Evolutionary conservation across 2,888 invertebrate species (phyloP), one percentile per base, ranked within the genome.

Genomic region (Petrolisthes manimaculis): DNA sequence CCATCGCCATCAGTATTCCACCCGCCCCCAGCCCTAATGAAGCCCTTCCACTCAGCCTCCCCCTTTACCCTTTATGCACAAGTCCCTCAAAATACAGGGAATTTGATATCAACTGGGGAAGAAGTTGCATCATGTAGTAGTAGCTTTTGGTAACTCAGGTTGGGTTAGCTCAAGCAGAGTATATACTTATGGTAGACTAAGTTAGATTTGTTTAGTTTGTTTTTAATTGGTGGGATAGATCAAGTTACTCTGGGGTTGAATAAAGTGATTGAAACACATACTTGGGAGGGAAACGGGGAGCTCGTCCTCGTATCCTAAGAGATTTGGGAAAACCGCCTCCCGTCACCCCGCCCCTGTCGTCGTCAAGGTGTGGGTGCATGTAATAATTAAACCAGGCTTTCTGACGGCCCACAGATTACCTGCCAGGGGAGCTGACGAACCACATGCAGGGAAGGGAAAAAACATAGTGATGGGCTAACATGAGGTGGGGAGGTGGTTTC

Each of bases 371-470:
- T 77, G 77, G 21, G 24, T 77, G 77, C 77, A 37, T 77, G 51
- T 12, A 77, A 37, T 77, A 77, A 77, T 51, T 51, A 77, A 77
- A 77, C 37, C 37, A 21, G 8, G 5, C 24, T 77, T 77, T 77
- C 37, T 77, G 37, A 74, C 24, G 77, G 77, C 51, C 21, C 14
- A 77, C 37, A 77, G 51, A 77, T 77, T 77, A 37, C 77, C 77
- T 77, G 77, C 51, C 77, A 77, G 77, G 6, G 21, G 24, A 5
- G 24, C 12, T 5, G 77, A 77, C 14, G 37, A 51, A 5, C 37
- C 74, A 74, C 8, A 74, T 8, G 74, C 12, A 67, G n/a, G n/a
- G 67, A n/a, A 67, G 14, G 14, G 67, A 67, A 67, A n/a, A 6
- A 74, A 6, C n/a, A 14, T 2, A n/a, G 14, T 67, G 67, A 67